phyloP scores from a whole-genome alignment of 1,140 invertebrate genomes.

The Cardiocondyla obscurior region DNA sequence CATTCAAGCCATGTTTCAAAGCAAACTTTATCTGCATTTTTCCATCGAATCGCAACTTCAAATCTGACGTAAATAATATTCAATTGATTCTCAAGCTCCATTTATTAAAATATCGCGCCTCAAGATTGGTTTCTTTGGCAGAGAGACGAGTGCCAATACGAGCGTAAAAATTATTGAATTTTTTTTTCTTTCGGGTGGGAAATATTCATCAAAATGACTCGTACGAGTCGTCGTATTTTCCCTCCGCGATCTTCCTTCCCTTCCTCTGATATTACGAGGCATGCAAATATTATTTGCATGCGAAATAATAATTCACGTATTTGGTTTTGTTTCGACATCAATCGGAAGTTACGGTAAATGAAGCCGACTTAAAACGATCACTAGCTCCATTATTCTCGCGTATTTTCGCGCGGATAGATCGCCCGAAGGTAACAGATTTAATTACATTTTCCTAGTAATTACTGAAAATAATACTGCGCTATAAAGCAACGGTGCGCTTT shows the following conservation, averaged over 20 bases:
- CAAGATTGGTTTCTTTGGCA: background rate
- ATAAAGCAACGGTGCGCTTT: slow-evolving; percentile 21
- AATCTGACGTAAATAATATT: background rate
- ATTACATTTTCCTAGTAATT: slow-evolving; percentile 33
- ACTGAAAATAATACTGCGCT: slow-evolving; percentile 34
- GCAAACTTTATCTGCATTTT: background rate
- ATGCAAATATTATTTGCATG: background rate
- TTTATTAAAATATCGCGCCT: background rate
- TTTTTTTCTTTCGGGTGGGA: too few species aligned
- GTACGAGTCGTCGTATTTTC: background rate
- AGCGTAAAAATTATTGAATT: background rate
- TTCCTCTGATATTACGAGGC: background rate
- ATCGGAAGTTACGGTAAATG: slow-evolving; percentile 11
- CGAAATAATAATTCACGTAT: background rate
- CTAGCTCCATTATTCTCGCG: slow-evolving; percentile 23
- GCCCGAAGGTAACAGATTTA: slow-evolving; percentile 39
- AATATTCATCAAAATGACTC: background rate
- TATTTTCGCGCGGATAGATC: slow-evolving; percentile 32
- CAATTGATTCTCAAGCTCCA: background rate
- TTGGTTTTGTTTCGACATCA: slow-evolving; percentile 10
- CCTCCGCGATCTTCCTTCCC: background rate
- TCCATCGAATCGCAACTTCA: background rate
- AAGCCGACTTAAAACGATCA: slow-evolving; percentile 36
- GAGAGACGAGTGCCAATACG: background rate
- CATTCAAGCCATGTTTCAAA: background rate